phyloP scores from a whole-genome alignment of 2,888 invertebrate species.

The Hyppa rectilinea region DNA sequence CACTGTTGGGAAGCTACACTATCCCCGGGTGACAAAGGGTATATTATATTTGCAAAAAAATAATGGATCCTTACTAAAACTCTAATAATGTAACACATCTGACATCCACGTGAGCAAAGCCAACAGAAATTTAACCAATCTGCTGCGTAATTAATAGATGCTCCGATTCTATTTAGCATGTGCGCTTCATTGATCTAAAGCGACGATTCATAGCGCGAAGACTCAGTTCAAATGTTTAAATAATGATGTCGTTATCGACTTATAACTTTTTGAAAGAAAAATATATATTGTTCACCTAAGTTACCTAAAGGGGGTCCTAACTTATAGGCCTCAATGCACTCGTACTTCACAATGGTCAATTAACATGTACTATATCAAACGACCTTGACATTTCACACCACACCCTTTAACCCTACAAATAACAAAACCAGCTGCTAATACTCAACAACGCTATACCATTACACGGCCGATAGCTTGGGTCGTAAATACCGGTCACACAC shows the following conservation, averaged over 20 bases:
- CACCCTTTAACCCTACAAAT: conserved; percentile 7
- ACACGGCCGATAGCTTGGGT: conserved; percentile 36
- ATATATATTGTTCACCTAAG: neutral
- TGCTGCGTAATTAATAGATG: neutral
- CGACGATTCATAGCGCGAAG: neutral
- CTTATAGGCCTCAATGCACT: neutral
- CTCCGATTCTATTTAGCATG: neutral
- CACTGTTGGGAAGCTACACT: too few species aligned
- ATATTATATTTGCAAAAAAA: too few species aligned
- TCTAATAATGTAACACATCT: too few species aligned
- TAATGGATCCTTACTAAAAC: too few species aligned
- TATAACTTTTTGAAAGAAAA: neutral
- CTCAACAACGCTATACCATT: conserved; percentile 28
- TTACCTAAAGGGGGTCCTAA: neutral
- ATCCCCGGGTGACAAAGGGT: too few species aligned
- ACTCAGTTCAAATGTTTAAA: neutral
- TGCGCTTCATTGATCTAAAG: neutral
- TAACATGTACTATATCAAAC: neutral
- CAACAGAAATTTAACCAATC: too few species aligned
- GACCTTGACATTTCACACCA: neutral
- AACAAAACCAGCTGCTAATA: conserved; percentile 28
- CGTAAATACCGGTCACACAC: conserved; percentile 67
- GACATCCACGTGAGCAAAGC: too few species aligned
- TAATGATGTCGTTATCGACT: neutral
- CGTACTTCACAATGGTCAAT: neutral